A percentile compares a stretch with the other conserved stretches of the same genome.
These are phyloP conservation scores for Ginglymostoma cirratum DNA, from an alignment of 2,113 vertebrate genomes.

Conservation along the genomic window DNA sequence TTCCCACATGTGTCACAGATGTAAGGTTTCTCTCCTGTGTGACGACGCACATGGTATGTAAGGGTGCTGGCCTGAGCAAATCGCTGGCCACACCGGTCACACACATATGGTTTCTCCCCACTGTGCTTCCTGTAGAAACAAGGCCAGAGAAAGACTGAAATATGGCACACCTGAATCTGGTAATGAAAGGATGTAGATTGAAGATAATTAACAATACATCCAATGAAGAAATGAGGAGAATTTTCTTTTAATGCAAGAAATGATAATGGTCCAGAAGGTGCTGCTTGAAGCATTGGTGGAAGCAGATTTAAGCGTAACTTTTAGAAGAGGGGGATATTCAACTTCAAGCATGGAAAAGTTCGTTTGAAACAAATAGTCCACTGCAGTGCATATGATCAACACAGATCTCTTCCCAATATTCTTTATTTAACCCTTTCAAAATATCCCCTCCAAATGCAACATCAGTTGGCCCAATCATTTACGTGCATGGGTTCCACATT, in stretches of 20 bases:
- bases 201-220: neutral
- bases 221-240: neutral
- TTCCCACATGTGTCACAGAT: slow-evolving; percentile 93
- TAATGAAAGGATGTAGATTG: neutral
- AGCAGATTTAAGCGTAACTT: neutral
- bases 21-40: slow-evolving; percentile 95
- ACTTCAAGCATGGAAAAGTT: neutral
- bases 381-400: too few relatives aligned
- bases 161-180: neutral
- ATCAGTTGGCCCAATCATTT: neutral
- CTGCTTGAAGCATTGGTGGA: neutral
- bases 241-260: neutral
- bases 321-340: neutral
- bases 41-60: slow-evolving; percentile 89
- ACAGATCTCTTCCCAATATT: neutral
- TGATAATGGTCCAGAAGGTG: neutral
- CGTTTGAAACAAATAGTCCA: neutral
- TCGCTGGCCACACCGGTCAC: slow-evolving; percentile 83
- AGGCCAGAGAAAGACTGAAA: neutral
- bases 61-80: slow-evolving; percentile 95
- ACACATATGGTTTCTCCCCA: slow-evolving; percentile 94
- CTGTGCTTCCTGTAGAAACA: slow-evolving; percentile 76
- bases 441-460: neutral
- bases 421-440: neutral
- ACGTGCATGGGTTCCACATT: neutral